Percentiles rank a stretch among this genome's conserved stretches.
Evolutionary conservation across 1,140 invertebrate genomes (phyloP).

Genomic region (Pissodes strobi): DNA sequence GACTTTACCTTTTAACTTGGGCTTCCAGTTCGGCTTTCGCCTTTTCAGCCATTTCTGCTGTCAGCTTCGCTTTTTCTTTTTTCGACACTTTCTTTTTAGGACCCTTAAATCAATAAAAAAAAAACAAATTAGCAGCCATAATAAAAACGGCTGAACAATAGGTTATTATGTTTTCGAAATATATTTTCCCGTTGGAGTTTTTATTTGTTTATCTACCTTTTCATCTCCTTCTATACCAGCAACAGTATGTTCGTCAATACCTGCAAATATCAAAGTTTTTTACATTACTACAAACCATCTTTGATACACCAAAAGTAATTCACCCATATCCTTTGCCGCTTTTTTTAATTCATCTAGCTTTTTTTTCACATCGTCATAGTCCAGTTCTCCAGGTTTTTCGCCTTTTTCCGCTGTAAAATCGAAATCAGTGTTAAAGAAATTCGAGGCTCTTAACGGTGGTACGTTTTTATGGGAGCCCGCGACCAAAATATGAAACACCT

Average conservation of each 20-base stretch:
- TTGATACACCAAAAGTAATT: background rate
- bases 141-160: background rate
- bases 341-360: slow-evolving; percentile 4
- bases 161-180: background rate
- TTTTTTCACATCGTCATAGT: background rate
- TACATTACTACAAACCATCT: too few species aligned
- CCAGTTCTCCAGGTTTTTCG: background rate
- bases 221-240: background rate
- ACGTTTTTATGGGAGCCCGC: background rate
- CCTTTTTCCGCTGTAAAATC: too few species aligned
- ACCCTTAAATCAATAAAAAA: slow-evolving; percentile 27
- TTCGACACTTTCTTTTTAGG: slow-evolving; percentile 55
- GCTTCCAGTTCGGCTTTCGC: slow-evolving; percentile 56
- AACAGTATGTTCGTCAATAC: background rate
- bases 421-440: too few species aligned
- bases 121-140: background rate
- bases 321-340: slow-evolving; percentile 3
- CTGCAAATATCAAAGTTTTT: background rate
- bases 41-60: slow-evolving; percentile 56
- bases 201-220: background rate
- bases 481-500: background rate
- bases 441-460: too few species aligned
- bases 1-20: slow-evolving; percentile 40
- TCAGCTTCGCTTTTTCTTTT: slow-evolving; percentile 57
- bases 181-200: background rate